Evolutionary conservation across 2,113 vertebrate genomes (phyloP).

Genomic region (Dromaius novaehollandiae): DNA sequence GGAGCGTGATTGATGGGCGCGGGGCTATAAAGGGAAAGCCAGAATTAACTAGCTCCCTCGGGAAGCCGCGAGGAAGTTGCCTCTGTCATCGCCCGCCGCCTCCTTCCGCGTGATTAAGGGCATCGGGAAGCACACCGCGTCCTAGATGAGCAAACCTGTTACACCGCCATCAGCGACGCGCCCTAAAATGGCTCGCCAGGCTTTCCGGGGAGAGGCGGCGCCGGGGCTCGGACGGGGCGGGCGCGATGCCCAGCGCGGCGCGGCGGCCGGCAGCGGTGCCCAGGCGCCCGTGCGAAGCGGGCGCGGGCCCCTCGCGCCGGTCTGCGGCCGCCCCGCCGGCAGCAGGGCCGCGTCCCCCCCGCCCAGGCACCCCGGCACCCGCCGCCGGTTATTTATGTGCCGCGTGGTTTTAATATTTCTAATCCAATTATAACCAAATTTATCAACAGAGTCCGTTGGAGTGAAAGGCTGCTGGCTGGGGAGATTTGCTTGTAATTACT

Average conservation of each 20-base stretch:
- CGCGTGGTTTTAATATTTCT: constrained; percentile 64
- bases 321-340: too few species aligned
- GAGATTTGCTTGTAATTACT: constrained; percentile 73
- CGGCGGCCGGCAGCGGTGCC: accelerated
- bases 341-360: neutral
- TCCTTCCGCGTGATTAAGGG: neutral
- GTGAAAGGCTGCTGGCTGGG: constrained; percentile 71
- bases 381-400: constrained; percentile 41
- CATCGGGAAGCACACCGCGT: neutral
- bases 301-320: too few species aligned
- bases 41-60: neutral
- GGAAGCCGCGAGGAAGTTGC: constrained; percentile 47
- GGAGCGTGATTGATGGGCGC: neutral
- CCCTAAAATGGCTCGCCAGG: accelerated
- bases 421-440: constrained; percentile 74
- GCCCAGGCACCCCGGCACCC: neutral
- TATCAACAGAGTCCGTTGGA: constrained; percentile 71
- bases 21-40: constrained; percentile 21
- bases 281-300: accelerated
- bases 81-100: neutral
- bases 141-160: constrained; percentile 2
- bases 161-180: accelerated
- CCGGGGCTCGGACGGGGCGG: neutral
- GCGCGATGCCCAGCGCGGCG: neutral
- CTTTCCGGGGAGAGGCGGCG: neutral